Base-by-base conservation (phyloP, 1,140 invertebrate genomes). In the Orchesella cincta region DNA sequence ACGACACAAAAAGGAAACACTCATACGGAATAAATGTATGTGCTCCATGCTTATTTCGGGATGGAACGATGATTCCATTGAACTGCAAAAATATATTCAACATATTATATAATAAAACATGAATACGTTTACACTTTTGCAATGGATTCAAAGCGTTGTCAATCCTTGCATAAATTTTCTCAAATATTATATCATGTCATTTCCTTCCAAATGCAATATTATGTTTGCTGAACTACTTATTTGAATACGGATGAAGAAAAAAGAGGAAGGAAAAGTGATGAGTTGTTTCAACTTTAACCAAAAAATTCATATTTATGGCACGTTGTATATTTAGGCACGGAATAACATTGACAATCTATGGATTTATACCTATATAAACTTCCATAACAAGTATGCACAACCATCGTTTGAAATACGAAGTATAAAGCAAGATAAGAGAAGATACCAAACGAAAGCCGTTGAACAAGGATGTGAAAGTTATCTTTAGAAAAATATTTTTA, bases 401-500 rank as follows among this genome's bases (percentile, higher is more conserved):
- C n/a, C n/a, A n/a, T n/a, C n/a, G n/a, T n/a, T n/a, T n/a, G n/a
- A n/a, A n/a, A n/a, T n/a, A n/a, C n/a, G n/a, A n/a, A n/a, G n/a
- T n/a, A n/a, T n/a, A n/a, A n/a, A n/a, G n/a, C n/a, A n/a, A n/a
- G n/a, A n/a, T n/a, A n/a, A n/a, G n/a, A n/a, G n/a, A n/a, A n/a
- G n/a, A n/a, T n/a, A n/a, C n/a, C n/a, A n/a, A n/a, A n/a, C n/a
- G n/a, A n/a, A 57, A 57, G 23, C 23, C 8, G 8, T 14, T 57
- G 12, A 57, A 57, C 52, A 57, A 57, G 23, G 52, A 57, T 67
- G 62, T 31, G 62, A 67, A 67, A 67, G 62, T 67, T 67, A 67
- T 67, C 62, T 33, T 1, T 31, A n/a, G 62, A 67, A 26, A 67
- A 67, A 67, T 67, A 67, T 67, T 67, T 67, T 67, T 67, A 67